Conservation (phyloP, 2,888 invertebrate species). For the Ptychoptera albimana region DNA sequence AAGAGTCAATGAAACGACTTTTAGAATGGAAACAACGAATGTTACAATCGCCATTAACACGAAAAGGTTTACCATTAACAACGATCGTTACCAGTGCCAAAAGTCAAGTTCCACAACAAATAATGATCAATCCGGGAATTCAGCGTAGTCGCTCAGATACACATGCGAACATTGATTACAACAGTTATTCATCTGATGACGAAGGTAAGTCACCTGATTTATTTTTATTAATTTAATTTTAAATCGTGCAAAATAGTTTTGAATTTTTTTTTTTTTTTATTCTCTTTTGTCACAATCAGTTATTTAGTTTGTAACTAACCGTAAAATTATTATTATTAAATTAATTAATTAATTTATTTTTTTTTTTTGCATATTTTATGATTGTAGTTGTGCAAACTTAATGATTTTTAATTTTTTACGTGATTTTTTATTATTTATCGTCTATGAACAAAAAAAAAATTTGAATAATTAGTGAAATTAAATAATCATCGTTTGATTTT, state of each 20-base stretch:
- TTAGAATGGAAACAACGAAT: conserved; percentile 87
- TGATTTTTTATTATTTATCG: no score
- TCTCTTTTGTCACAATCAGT: conserved; percentile 11
- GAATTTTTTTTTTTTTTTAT: conserved; percentile 9
- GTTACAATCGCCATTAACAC: conserved; percentile 74
- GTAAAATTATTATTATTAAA: background rate
- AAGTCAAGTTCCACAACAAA: background rate
- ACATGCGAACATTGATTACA: conserved; percentile 45
- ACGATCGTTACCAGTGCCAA: background rate
- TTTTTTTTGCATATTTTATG: background rate
- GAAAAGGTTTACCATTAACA: conserved; percentile 54
- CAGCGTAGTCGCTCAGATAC: conserved; percentile 31
- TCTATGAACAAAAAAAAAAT: no score
- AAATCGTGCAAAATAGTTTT: conserved; percentile 2
- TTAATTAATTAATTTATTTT: no score
- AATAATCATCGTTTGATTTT: no score
- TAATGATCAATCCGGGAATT: conserved; percentile 16
- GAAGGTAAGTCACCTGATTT: conserved; percentile 52
- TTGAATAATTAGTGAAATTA: no score
- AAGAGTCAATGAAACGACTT: conserved; percentile 81
- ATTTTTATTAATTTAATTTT: conserved; percentile 1
- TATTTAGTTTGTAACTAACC: conserved; percentile 1
- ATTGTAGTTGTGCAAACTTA: no score
- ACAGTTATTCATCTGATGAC: conserved; percentile 78
- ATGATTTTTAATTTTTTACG: no score